Conservation (phyloP, 2,797 vertebrate species). For the Salmo trutta region DNA sequence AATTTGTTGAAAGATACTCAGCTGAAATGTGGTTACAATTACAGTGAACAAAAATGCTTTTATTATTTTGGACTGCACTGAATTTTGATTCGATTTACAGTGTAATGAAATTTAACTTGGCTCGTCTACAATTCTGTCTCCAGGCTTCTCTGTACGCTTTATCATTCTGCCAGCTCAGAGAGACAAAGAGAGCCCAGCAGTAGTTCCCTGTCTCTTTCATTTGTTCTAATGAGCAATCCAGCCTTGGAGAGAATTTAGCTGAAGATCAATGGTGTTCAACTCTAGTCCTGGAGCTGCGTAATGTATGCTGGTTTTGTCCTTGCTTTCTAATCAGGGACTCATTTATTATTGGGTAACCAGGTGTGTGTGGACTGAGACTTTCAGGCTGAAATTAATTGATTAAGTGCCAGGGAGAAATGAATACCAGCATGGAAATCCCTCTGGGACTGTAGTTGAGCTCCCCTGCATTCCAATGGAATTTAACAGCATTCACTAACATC, state of each 20-base stretch:
- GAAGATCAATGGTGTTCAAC: conserved; percentile 25
- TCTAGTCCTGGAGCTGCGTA: not conserved
- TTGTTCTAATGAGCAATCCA: conserved; percentile 45
- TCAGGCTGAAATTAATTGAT: conserved; percentile 29
- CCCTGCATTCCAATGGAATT: not conserved
- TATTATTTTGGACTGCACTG: conserved; percentile 35
- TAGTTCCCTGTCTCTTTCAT: not conserved
- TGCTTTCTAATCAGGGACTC: conserved; percentile 40
- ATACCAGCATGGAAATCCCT: conserved; percentile 54
- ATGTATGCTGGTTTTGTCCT: conserved; percentile 9
- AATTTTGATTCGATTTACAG: conserved; percentile 51
- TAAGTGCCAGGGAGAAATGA: conserved; percentile 47
- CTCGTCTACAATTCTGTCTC: conserved; percentile 17
- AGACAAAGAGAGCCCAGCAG: conserved; percentile 34
- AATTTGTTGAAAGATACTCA: conserved; percentile 43
- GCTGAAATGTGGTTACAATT: conserved; percentile 27
- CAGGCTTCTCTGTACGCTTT: conserved; percentile 34
- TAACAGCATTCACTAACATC: not conserved
- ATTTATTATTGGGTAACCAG: conserved; percentile 44
- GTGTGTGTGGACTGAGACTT: conserved; percentile 27
- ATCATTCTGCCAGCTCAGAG: conserved; percentile 42
- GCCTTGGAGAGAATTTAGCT: conserved; percentile 45
- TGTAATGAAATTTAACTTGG: conserved; percentile 59
- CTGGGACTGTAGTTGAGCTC: conserved; percentile 5
- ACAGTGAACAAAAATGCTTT: conserved; percentile 45